These are phyloP conservation scores for Xiphophorus couchianus DNA, from an alignment of 2,113 vertebrate species.

Conservation along the genomic window DNA sequence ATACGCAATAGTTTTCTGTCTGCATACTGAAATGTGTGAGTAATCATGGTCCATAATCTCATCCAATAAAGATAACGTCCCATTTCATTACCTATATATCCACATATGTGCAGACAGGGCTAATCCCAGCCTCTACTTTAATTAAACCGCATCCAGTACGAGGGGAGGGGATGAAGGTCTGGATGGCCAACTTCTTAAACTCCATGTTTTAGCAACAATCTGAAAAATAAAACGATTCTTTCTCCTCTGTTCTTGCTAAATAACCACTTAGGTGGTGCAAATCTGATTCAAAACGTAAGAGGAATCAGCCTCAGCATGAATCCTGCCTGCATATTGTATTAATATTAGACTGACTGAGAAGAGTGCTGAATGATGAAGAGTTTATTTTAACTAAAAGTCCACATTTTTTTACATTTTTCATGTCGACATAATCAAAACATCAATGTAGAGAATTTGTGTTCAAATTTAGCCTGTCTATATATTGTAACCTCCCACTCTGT, in stretches of 20 bases:
- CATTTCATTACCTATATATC: conserved; percentile 30
- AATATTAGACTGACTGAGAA: background rate
- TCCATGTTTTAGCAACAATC: conserved; percentile 38
- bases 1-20: background rate
- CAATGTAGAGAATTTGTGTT: background rate
- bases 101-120: conserved; percentile 32
- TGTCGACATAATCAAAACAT: too few relatives aligned
- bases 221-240: conserved; percentile 48
- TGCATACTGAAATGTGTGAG: conserved; percentile 2
- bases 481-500: background rate
- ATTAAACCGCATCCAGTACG: conserved; percentile 47
- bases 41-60: conserved; percentile 20
- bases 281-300: conserved; percentile 26
- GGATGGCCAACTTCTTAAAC: conserved; percentile 3
- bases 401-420: too few relatives aligned
- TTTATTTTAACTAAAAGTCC: background rate
- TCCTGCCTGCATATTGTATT: background rate
- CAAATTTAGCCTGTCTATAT: background rate
- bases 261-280: conserved; percentile 51
- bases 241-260: conserved; percentile 25
- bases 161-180: conserved; percentile 5
- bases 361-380: background rate
- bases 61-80: conserved; percentile 9
- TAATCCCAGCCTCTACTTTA: conserved; percentile 60
- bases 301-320: background rate